Evolutionary conservation across 2,113 vertebrate species (phyloP).

Genomic region (Entelurus aequoreus): DNA sequence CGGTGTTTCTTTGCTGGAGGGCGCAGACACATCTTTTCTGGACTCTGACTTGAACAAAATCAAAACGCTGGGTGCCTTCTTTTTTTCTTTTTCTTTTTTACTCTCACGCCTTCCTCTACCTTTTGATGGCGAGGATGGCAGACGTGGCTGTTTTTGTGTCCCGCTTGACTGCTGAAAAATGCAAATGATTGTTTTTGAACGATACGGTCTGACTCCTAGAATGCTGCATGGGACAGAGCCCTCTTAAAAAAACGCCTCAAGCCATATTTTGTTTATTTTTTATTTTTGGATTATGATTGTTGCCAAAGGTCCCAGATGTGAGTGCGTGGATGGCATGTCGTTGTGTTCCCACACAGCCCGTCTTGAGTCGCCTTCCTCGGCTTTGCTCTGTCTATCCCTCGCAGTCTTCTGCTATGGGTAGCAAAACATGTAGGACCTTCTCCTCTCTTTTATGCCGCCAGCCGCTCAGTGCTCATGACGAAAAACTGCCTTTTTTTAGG

Average conservation of each 20-base stretch:
- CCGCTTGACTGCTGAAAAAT: slow-evolving; percentile 39
- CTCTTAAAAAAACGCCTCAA: slow-evolving; percentile 14
- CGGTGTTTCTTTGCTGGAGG: slow-evolving; percentile 35
- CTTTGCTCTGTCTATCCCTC: slow-evolving; percentile 40
- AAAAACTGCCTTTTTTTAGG: slow-evolving; percentile 1
- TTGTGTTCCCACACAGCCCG: slow-evolving; percentile 42
- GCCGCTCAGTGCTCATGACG: slow-evolving; percentile 25
- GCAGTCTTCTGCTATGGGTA: slow-evolving; percentile 62
- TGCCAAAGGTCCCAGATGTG: slow-evolving; percentile 52
- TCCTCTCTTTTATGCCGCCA: slow-evolving; percentile 33
- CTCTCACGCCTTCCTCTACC: slow-evolving; percentile 5
- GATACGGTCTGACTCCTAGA: slow-evolving; percentile 52
- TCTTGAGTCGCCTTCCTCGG: slow-evolving; percentile 37
- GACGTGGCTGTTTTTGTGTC: slow-evolving; percentile 37
- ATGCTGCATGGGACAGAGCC: slow-evolving; percentile 32
- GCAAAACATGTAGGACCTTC: slow-evolving; percentile 56
- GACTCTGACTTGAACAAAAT: slow-evolving; percentile 10
- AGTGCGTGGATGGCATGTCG: slow-evolving; percentile 57
- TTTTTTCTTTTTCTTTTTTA: slow-evolving; percentile 10
- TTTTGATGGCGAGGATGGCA: slow-evolving; percentile 46
- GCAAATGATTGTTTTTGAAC: slow-evolving; percentile 46
- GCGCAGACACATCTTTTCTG: slow-evolving; percentile 26
- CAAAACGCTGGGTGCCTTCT: slow-evolving; percentile 27
- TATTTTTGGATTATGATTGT: slow-evolving; percentile 63
- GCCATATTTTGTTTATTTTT: slow-evolving; percentile 17